A percentile compares a stretch with the other conserved stretches of the same genome.
These are phyloP conservation scores for Byasa hedistus DNA, from an alignment of 2,888 invertebrate species.

Conservation along the genomic window DNA sequence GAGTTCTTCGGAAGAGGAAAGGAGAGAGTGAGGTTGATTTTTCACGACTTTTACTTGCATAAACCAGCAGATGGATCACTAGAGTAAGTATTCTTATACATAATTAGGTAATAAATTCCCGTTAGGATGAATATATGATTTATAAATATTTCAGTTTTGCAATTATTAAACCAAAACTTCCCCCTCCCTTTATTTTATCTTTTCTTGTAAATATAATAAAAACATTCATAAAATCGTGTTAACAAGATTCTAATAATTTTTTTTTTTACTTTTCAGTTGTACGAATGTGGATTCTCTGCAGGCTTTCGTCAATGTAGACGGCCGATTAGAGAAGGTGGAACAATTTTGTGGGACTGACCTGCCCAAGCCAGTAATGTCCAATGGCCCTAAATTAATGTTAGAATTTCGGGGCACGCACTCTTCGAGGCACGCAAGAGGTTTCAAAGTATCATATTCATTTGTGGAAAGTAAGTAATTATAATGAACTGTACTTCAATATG, in stretches of 20 bases:
- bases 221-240: too few relatives aligned
- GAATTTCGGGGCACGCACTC: constrained; percentile 90
- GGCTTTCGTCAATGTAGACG: constrained; percentile 90
- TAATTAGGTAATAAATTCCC: background rate
- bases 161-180: too few relatives aligned
- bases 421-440: constrained; percentile 90
- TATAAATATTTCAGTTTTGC: too few relatives aligned
- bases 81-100: constrained; percentile 78
- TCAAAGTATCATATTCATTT: constrained; percentile 93
- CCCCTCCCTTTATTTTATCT: too few relatives aligned
- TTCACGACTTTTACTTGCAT: constrained; percentile 90
- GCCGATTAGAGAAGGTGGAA: constrained; percentile 91
- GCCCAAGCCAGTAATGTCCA: constrained; percentile 96
- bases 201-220: too few relatives aligned
- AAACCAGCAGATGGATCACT: constrained; percentile 81
- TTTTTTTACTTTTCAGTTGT: constrained; percentile 79
- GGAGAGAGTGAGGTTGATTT: constrained; percentile 91
- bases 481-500: background rate
- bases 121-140: too few relatives aligned
- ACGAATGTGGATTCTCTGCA: constrained; percentile 88
- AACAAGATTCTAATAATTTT: background rate
- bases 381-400: constrained; percentile 90
- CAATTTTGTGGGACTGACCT: constrained; percentile 90
- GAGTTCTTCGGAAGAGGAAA: constrained; percentile 93
- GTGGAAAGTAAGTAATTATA: constrained; percentile 87